Percentiles rank a stretch among this genome's conserved stretches.
phyloP scores from a whole-genome alignment of 2,113 vertebrate genomes.

The Rhinolophus ferrumequinum region DNA sequence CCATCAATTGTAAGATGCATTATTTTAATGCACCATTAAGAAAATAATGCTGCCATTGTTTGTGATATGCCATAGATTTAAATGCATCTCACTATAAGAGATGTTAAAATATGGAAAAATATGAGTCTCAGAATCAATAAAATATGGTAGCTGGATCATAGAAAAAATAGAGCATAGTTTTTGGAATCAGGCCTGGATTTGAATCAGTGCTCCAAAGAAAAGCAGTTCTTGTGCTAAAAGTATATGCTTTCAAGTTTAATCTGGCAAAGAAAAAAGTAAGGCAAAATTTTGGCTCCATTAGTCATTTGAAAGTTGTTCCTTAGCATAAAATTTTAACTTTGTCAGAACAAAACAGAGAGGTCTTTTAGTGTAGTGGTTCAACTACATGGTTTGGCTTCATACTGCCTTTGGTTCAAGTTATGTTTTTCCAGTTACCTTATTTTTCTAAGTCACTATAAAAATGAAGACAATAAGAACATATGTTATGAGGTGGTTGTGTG shows the following conservation, averaged over 20 bases:
- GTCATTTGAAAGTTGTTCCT: neutral
- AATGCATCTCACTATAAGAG: neutral
- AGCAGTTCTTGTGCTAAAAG: neutral
- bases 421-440: neutral
- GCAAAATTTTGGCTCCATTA: neutral
- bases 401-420: neutral
- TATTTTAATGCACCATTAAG: neutral
- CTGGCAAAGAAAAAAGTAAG: neutral
- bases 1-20: neutral
- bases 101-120: neutral
- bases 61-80: neutral
- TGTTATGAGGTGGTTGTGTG: neutral
- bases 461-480: neutral
- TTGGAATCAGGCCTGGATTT: neutral
- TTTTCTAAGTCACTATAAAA: neutral
- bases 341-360: neutral
- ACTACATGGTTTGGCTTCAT: neutral
- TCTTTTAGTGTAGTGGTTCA: neutral
- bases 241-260: neutral
- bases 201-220: neutral
- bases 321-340: neutral
- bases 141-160: neutral
- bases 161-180: neutral
- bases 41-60: neutral
- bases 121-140: neutral